These are phyloP conservation scores for Lordiphosa collinella DNA, from an alignment of 1,140 invertebrate genomes.

Conservation along the genomic window DNA sequence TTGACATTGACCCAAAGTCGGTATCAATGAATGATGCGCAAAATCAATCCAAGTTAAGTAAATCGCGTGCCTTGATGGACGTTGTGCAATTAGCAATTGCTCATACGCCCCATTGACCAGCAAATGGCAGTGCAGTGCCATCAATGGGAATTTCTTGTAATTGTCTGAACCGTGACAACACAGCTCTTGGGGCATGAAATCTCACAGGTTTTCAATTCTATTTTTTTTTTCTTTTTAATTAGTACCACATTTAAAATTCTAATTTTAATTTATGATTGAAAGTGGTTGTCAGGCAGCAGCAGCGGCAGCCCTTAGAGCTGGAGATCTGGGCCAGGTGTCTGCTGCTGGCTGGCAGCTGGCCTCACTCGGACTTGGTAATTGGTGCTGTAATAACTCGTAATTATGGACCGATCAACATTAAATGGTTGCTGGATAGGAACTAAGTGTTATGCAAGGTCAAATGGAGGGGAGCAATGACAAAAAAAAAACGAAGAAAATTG, in stretches of 20 bases:
- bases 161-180: slow-evolving; percentile 36
- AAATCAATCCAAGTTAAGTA: slow-evolving; percentile 12
- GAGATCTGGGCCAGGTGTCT: slow-evolving; percentile 61
- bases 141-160: slow-evolving; percentile 56
- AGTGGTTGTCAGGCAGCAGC: slow-evolving; percentile 36
- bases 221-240: slow-evolving; percentile 43
- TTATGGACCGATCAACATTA: slow-evolving; percentile 55
- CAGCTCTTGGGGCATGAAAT: slow-evolving; percentile 57
- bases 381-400: slow-evolving; percentile 67
- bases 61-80: slow-evolving; percentile 23
- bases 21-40: slow-evolving; percentile 32
- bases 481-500: too few relatives aligned
- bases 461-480: background rate
- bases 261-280: slow-evolving; percentile 74
- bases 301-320: slow-evolving; percentile 24
- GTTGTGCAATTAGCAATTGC: slow-evolving; percentile 27
- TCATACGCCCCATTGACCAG: slow-evolving; percentile 43
- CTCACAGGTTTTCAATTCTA: slow-evolving; percentile 61
- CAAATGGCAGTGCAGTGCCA: background rate
- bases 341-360: slow-evolving; percentile 37
- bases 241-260: slow-evolving; percentile 70
- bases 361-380: slow-evolving; percentile 32
- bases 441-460: slow-evolving; percentile 12
- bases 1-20: slow-evolving; percentile 36
- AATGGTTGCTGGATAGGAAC: slow-evolving; percentile 15